Evolutionary conservation across 1,140 invertebrate genomes (phyloP), one percentile per base, ranked within the genome.

Genomic region (Saccostrea cuccullata): DNA sequence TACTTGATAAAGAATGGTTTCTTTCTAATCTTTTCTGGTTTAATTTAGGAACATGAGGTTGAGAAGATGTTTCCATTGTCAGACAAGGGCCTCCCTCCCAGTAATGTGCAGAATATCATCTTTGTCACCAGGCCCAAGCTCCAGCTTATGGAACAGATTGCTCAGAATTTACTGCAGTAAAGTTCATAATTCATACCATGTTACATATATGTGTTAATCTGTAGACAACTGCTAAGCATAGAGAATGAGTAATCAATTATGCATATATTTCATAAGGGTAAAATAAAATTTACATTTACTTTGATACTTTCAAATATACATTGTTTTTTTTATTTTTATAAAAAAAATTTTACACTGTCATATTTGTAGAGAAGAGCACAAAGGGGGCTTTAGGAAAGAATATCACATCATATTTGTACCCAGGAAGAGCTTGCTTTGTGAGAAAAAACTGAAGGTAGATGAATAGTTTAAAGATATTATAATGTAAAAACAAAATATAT

Each of bases 81-180:
- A 60, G 94, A 96, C 0, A 97, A 97, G 3, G 96, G 96, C 26
- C 94, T 98, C 12, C 96, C 97, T 5, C 95, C 96, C 47, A 96
- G 96, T 56, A 96, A 97, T 91, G 97, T 97, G 23, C 95, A 97
- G 90, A 98, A 98, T 94, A 96, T 99, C 17, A 97, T 99, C 90
- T 99, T 98, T 93, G 97, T 99, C 89, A 96, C 97, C 9, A 96
- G 98, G 91, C 97, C 98, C 9, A 96, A 97, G 91, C 95, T 98
- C 30, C 93, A 96, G 85, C 95, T 98, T 0, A 98, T 99, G 97
- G 97, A 98, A 93, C 96, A 97, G 60, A 97, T 99, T 87, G 97
- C 97, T 40, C 96, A 97, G 85, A 98, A 98, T 95, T 96, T 99
- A 47, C 96, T 97, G 87, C 96, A 96, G 95, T 97, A 95, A 93